Base-by-base conservation (phyloP, 2,888 invertebrate species). In the Mylabris sibirica region DNA sequence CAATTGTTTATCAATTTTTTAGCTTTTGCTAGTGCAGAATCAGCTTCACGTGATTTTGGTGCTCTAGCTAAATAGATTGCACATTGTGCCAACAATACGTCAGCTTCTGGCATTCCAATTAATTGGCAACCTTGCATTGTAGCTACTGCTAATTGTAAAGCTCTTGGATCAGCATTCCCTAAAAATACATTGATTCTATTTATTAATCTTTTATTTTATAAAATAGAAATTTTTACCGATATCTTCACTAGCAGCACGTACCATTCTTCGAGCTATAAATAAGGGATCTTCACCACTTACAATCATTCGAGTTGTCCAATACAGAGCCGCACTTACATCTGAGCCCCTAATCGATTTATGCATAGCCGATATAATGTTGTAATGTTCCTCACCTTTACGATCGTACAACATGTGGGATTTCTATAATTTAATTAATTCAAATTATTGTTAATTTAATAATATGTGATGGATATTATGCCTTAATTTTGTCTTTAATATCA, bases 301-400 rank as follows among this genome's bases (percentile, higher is more conserved):
- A 74, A 95, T 84, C 88, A 94, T 94, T 70, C 95, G 87, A 1
- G 93, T 90, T 2, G 93, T 87, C 94, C 94, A 95, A 81, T 95
- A 95, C 49, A 95, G 83, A 14, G 95, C 90, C 2, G 94, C 95
- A 83, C 92, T 93, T 71, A 90, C 92, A 82, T 94, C 92, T 20
- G 93, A 90, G 0, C 94, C 94, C 74, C 95, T 87, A 63, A 95
- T 91, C 0, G 94, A 92, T 84, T 95, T 95, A 79, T 94, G 94
- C 74, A 95, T 85, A 0, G 95, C 95, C 1, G 94, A 95, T 76
- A 93, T 91, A 49, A 90, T 89, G 81, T 94, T 93, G 83, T 94
- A 95, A 84, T 95, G 94, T 79, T 94, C 93, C 63, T 95, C 94
- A 9, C 95, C 94, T 82, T 89, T 88, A 66, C 89, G 88, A 81